Base-by-base conservation (phyloP, 2,888 invertebrate genomes). In the Phrixothrix hirtus region DNA sequence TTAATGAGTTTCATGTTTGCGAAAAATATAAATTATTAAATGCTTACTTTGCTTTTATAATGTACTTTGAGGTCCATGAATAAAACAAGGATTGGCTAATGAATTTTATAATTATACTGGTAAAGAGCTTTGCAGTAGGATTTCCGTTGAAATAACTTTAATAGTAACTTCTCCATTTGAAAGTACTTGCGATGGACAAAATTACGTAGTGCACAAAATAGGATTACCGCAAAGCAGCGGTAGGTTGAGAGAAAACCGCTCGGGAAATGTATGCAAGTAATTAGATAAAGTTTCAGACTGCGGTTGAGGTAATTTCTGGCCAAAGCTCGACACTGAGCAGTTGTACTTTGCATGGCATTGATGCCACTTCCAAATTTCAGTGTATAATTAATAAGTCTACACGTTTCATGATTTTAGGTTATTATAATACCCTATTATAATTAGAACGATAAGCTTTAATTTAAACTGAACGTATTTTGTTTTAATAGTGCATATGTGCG, bases 251-350 rank as follows among this genome's bases (percentile, higher is more conserved):
- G 62, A 58, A 64, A 62, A 64, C 64, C 64, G 57, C 62, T 57
- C 57, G 66, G 63, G 72, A 72, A 71, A 72, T 72, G 70, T 71
- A 73, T 71, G 70, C 67, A 70, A 67, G 70, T 72, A 72, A 72
- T 73, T 73, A 73, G 72, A 72, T 72, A 69, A 73, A 73, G 72
- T 73, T 72, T 71, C 69, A 68, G 67, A 67, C 64, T 70, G 72
- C 60, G 73, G 73, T 61, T 67, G 68, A 71, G 72, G 70, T 72
- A 72, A 73, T 73, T n/a, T n/a, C 72, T 69, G 70, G 66, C 62
- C 64, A 45, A 47, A 48, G 37, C 37, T 32, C 37, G 49, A 49
- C 49, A 42, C 42, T 49, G 49, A 49, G 39, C 42, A 42, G 36
- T 49, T 36, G 49, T 49, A 42, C 49, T 37, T 49, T 49, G 36